Evolutionary conservation across 1,140 invertebrate genomes (phyloP).

Genomic region (Helicoverpa zea): DNA sequence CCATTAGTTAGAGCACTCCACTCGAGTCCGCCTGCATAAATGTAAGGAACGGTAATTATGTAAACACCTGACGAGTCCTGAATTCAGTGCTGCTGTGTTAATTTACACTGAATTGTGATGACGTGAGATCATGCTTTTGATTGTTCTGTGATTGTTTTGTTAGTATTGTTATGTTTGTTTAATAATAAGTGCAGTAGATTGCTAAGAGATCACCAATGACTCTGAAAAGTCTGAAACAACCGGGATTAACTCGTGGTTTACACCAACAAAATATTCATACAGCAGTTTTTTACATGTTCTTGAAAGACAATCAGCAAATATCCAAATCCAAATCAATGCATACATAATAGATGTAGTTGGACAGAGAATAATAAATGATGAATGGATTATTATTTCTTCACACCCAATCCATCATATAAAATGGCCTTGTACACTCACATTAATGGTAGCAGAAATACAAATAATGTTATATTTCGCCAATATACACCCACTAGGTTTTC

Average conservation of each 20-base stretch:
- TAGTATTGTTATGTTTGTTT: not conserved
- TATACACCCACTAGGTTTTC: slow-evolving; percentile 14
- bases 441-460: not conserved
- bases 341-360: no score
- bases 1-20: slow-evolving; percentile 49
- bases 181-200: not conserved
- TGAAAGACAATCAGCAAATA: no score
- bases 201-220: not conserved
- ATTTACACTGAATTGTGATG: not conserved
- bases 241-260: no score
- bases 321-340: no score
- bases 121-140: slow-evolving; percentile 4
- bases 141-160: not conserved
- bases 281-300: no score
- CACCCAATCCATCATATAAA: no score
- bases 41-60: slow-evolving; percentile 40
- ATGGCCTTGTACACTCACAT: no score
- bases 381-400: no score
- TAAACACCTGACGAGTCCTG: slow-evolving; percentile 35
- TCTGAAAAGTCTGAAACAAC: no score
- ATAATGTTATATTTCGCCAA: slow-evolving; percentile 31
- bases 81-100: slow-evolving; percentile 1
- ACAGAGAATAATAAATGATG: no score
- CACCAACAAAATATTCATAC: no score
- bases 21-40: slow-evolving; percentile 39